phyloP scores from a whole-genome alignment of 2,888 invertebrate genomes.

The Trichopoda pennipes region DNA sequence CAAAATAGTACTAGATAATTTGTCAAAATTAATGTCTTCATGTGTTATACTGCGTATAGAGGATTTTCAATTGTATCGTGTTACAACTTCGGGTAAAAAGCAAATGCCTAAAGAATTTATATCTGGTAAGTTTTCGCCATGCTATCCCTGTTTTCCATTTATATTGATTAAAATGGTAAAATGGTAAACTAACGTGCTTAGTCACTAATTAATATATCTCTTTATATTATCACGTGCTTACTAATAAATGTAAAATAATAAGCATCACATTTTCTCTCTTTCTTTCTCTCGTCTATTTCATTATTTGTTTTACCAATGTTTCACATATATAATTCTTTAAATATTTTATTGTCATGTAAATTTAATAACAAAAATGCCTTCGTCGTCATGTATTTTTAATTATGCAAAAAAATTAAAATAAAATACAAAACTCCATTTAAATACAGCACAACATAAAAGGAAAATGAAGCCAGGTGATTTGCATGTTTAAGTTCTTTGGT shows the following conservation, averaged over 20 bases:
- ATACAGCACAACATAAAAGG: constrained; percentile 83
- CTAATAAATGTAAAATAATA: constrained; percentile 7
- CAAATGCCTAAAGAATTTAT: constrained; percentile 90
- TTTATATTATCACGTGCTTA: constrained; percentile 7
- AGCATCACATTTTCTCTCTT: constrained; percentile 9
- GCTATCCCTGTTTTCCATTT: neutral
- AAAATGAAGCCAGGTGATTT: constrained; percentile 82
- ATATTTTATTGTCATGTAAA: constrained; percentile 14
- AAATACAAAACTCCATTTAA: constrained; percentile 61
- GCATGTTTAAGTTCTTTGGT: constrained; percentile 53
- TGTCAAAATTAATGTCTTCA: constrained; percentile 94
- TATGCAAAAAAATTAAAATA: constrained; percentile 37
- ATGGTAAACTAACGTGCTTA: constrained; percentile 13
- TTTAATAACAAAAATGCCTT: constrained; percentile 14
- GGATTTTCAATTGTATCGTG: constrained; percentile 93
- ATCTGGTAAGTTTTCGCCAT: constrained; percentile 82
- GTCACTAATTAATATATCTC: constrained; percentile 4
- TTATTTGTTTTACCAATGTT: neutral
- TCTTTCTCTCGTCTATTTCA: neutral
- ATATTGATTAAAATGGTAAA: neutral
- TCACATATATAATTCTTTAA: constrained; percentile 29
- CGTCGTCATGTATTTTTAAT: constrained; percentile 20
- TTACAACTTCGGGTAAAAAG: constrained; percentile 89
- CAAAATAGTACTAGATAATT: constrained; percentile 85
- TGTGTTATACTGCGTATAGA: constrained; percentile 94